Conservation (phyloP, 2,888 invertebrate genomes). For the Cepaea hortensis region DNA sequence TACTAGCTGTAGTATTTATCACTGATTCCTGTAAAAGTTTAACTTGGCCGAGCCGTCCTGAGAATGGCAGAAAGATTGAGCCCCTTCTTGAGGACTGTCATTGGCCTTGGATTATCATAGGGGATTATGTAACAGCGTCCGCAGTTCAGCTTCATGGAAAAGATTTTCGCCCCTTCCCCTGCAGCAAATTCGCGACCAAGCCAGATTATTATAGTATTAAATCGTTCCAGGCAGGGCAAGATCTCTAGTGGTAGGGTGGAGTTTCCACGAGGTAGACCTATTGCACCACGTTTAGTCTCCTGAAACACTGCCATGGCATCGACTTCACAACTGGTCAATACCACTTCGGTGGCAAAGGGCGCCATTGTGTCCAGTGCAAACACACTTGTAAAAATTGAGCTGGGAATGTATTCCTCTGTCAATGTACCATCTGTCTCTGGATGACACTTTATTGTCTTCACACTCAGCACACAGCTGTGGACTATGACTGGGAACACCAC, state of each 20-base stretch:
- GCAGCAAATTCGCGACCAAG: too few relatives aligned
- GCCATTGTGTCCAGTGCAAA: slow-evolving; percentile 67
- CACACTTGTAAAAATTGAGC: slow-evolving; percentile 55
- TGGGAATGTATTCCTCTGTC: slow-evolving; percentile 56
- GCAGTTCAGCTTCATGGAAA: too few relatives aligned
- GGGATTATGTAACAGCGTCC: too few relatives aligned
- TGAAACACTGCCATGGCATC: slow-evolving; percentile 75
- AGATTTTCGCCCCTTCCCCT: too few relatives aligned
- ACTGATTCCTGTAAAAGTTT: too few relatives aligned
- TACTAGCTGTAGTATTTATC: too few relatives aligned
- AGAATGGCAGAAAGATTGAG: too few relatives aligned
- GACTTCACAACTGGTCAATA: slow-evolving; percentile 73
- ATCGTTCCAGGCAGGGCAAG: neutral
- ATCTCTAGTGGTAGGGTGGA: slow-evolving; percentile 83
- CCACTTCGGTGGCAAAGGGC: slow-evolving; percentile 58
- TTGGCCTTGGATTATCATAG: too few relatives aligned
- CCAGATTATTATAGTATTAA: too few relatives aligned
- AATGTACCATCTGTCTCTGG: slow-evolving; percentile 51
- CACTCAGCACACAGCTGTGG: slow-evolving; percentile 43
- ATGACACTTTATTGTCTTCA: slow-evolving; percentile 55
- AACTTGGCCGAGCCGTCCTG: too few relatives aligned
- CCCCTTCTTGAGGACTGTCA: too few relatives aligned
- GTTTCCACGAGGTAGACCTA: slow-evolving; percentile 77
- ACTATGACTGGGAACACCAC: slow-evolving; percentile 59
- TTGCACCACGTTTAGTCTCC: slow-evolving; percentile 66